A percentile compares a stretch with the other conserved stretches of the same genome.
These are phyloP conservation scores for Archips crataeganus DNA, from an alignment of 2,888 invertebrate species.

Conservation along the genomic window DNA sequence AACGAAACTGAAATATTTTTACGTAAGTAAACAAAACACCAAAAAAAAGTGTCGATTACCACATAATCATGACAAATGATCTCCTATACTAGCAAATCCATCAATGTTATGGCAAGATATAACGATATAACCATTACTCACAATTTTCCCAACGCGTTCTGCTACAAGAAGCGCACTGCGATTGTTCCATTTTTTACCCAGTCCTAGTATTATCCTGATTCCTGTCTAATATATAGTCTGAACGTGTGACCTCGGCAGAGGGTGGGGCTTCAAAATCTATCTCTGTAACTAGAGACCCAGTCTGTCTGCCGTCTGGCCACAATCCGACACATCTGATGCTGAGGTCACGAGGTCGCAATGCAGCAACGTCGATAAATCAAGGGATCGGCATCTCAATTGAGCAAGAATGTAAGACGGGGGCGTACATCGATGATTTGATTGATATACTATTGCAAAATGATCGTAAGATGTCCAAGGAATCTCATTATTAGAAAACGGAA, in stretches of 20 bases:
- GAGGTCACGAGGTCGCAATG: constrained; percentile 41
- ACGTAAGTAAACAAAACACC: background rate
- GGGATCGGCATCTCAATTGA: constrained; percentile 29
- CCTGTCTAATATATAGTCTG: constrained; percentile 51
- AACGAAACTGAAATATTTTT: constrained; percentile 18
- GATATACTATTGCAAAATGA: background rate
- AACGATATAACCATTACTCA: constrained; percentile 17
- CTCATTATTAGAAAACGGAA: background rate
- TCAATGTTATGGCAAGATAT: constrained; percentile 34
- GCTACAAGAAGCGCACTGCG: background rate
- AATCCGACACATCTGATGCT: constrained; percentile 19
- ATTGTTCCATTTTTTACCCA: background rate
- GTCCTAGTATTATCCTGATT: constrained; percentile 44
- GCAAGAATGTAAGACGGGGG: background rate
- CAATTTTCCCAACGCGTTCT: background rate
- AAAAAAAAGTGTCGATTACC: constrained; percentile 18
- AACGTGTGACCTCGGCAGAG: constrained; percentile 70
- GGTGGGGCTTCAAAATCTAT: constrained; percentile 56
- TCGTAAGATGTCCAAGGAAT: background rate
- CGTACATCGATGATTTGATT: constrained; percentile 5
- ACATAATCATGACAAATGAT: constrained; percentile 31
- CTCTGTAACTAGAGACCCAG: constrained; percentile 52
- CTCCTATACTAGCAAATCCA: constrained; percentile 18
- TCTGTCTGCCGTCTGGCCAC: constrained; percentile 44
- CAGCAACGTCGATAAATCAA: constrained; percentile 22